A percentile compares a stretch with the other conserved stretches of the same genome.
Conservation (phyloP, 2,797 vertebrate genomes). For the Dermochelys coriacea region DNA sequence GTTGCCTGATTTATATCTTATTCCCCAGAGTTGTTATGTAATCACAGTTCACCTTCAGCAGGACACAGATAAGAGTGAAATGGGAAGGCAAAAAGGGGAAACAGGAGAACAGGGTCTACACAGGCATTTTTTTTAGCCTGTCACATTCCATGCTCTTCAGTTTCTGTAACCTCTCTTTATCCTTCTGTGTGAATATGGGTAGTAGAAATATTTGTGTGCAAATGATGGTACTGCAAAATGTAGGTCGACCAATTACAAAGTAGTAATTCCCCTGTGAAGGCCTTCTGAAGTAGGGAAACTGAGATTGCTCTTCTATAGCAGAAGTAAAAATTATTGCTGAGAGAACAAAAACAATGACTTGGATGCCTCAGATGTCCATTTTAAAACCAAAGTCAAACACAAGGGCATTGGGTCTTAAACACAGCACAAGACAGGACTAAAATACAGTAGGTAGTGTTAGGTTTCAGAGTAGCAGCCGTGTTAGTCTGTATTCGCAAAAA, state of each 20-base stretch:
- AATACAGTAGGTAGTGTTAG: constrained; percentile 82
- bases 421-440: background rate
- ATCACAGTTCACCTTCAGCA: background rate
- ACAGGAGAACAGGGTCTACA: background rate
- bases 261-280: background rate
- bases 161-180: background rate
- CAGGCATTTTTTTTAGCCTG: background rate
- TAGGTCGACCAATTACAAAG: background rate
- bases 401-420: background rate
- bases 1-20: background rate
- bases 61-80: background rate
- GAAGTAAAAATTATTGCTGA: background rate
- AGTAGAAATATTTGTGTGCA: background rate
- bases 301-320: background rate
- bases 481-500: too few relatives aligned
- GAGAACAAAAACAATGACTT: background rate
- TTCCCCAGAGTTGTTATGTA: background rate
- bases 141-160: background rate
- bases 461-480: too few relatives aligned
- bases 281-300: background rate
- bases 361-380: background rate
- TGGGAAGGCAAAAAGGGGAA: background rate
- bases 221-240: background rate
- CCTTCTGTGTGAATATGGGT: background rate
- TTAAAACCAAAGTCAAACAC: background rate